Evolutionary conservation across 2,113 vertebrate genomes (phyloP).

Genomic region (Centropus unirufus): DNA sequence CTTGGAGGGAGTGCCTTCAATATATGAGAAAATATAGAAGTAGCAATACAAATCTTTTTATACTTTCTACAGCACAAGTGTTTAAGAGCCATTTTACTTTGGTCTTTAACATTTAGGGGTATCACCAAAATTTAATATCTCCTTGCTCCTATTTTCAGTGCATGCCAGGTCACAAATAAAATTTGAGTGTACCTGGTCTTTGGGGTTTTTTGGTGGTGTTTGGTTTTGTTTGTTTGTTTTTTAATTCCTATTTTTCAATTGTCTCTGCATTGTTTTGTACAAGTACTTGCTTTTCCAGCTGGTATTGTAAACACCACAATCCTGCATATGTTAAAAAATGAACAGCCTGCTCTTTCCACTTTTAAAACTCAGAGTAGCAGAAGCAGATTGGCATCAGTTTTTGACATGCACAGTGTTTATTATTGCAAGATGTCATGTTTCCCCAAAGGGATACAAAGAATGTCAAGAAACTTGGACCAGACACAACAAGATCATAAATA

Average conservation of each 20-base stretch:
- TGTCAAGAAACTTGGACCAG: conserved; percentile 63
- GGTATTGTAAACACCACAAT: conserved; percentile 41
- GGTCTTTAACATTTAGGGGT: fast-evolving
- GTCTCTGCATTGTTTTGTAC: not conserved
- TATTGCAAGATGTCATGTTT: conserved; percentile 61
- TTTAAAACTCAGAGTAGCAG: conserved; percentile 57
- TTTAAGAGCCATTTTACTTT: not conserved
- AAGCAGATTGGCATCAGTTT: conserved; percentile 57
- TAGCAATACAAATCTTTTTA: not conserved
- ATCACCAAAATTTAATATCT: not conserved
- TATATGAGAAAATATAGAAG: not conserved
- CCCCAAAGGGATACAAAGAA: conserved; percentile 59
- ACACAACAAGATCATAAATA: conserved; percentile 63
- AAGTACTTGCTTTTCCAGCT: conserved; percentile 43
- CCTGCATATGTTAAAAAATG: conserved; percentile 32
- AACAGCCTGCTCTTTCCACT: conserved; percentile 46
- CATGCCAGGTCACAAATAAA: not conserved
- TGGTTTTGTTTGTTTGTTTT: not conserved
- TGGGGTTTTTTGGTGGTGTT: no score
- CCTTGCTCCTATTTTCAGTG: not conserved
- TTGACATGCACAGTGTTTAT: conserved; percentile 40
- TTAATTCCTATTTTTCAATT: not conserved
- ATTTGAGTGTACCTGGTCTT: not conserved
- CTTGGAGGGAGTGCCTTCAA: fast-evolving
- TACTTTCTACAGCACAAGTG: not conserved